Evolutionary conservation across 37 sponge, comb jelly and placozoan genomes (phyloP).

Genomic region (Cladorhizidae sp.): DNA sequence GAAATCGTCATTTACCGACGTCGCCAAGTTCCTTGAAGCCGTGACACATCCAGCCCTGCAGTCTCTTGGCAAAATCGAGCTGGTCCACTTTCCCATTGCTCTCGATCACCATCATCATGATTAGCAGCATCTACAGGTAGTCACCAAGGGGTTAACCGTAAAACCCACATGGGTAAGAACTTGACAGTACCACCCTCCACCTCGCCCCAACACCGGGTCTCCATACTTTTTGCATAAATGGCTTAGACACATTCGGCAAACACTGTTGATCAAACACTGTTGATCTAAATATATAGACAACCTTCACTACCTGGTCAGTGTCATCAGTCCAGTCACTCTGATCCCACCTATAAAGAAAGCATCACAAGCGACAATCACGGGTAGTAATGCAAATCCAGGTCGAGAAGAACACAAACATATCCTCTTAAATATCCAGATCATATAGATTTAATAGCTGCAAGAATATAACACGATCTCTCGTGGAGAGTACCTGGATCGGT

Average conservation of each 20-base stretch:
- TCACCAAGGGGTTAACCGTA: background rate
- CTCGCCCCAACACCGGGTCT: too few species aligned
- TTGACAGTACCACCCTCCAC: too few species aligned
- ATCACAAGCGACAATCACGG: background rate
- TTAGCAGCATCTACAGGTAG: slow-evolving; percentile 83
- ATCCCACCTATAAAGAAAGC: slow-evolving; percentile 64
- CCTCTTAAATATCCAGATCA: background rate
- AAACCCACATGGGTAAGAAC: background rate
- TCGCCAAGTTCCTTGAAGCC: slow-evolving; percentile 89
- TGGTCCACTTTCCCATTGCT: slow-evolving; percentile 58
- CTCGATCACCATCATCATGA: slow-evolving; percentile 69
- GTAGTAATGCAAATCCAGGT: background rate
- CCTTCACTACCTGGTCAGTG: slow-evolving; percentile 83
- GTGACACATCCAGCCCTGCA: slow-evolving; percentile 68
- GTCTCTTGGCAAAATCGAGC: slow-evolving; percentile 75
- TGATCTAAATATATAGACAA: too few species aligned
- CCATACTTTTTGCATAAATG: too few species aligned
- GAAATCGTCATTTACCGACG: slow-evolving; percentile 34
- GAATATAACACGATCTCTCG: too few species aligned
- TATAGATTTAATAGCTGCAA: background rate
- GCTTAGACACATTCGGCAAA: too few species aligned
- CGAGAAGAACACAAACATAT: background rate
- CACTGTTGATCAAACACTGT: too few species aligned
- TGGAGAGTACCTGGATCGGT: slow-evolving; percentile 74
- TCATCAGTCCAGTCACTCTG: slow-evolving; percentile 97